Conservation (phyloP, 2,113 vertebrate genomes). For the Pholis gunnellus region DNA sequence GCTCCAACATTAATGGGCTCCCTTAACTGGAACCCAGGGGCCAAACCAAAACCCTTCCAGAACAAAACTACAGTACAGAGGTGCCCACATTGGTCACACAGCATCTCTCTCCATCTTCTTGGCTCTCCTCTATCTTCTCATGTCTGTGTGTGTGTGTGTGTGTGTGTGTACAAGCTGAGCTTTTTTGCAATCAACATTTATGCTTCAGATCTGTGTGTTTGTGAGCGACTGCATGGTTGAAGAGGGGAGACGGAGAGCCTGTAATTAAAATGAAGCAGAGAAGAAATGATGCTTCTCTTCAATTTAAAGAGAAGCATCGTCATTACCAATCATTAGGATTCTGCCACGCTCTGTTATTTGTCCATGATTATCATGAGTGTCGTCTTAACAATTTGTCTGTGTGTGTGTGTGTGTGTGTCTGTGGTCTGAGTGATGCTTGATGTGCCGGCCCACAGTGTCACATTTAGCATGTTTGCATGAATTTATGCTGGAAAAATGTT, state of each 20-base stretch:
- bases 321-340: conserved; percentile 51
- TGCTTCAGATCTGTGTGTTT: conserved; percentile 43
- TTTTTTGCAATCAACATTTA: conserved; percentile 43
- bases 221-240: conserved; percentile 15
- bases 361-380: conserved; percentile 39
- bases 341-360: conserved; percentile 25
- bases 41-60: background rate
- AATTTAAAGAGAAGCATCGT: conserved; percentile 29
- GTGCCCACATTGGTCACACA: background rate
- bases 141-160: background rate
- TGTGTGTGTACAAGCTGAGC: conserved; percentile 11
- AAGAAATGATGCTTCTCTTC: too few relatives aligned
- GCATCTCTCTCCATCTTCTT: background rate
- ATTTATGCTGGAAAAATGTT: background rate
- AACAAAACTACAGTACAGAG: background rate
- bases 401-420: background rate
- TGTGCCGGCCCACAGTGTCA: background rate
- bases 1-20: background rate
- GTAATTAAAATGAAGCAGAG: conserved; percentile 47
- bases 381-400: conserved; percentile 7
- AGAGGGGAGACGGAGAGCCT: conserved; percentile 15
- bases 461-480: background rate
- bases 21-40: background rate
- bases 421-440: background rate
- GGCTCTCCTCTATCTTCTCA: background rate